Percentiles rank a stretch among this genome's conserved stretches.
phyloP scores from a whole-genome alignment of 2,113 vertebrate species.

The Neomonachus schauinslandi region DNA sequence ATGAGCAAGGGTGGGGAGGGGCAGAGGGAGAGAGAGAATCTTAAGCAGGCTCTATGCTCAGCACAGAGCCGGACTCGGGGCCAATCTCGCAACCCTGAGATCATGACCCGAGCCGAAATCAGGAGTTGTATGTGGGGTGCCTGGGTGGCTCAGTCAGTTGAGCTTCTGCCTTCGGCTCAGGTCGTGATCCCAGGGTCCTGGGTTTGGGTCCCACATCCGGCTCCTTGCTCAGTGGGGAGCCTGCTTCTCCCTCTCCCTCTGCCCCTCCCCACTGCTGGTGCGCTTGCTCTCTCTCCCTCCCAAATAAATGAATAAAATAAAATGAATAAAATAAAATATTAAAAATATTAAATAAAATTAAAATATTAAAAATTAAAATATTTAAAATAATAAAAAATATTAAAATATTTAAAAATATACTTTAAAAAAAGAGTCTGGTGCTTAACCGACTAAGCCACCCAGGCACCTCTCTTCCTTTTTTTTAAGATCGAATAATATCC shows the following conservation, averaged over 20 bases:
- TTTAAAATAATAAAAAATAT: too few species aligned
- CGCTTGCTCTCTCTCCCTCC: neutral
- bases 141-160: neutral
- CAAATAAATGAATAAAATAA: neutral
- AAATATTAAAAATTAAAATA: too few species aligned
- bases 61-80: neutral
- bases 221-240: neutral
- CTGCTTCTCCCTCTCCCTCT: neutral
- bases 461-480: neutral
- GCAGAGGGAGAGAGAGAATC: neutral
- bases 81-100: neutral
- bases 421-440: neutral
- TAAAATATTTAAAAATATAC: too few species aligned
- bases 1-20: neutral
- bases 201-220: neutral
- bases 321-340: too few species aligned
- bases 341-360: too few species aligned
- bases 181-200: neutral
- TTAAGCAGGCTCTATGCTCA: neutral
- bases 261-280: neutral
- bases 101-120: neutral
- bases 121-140: neutral
- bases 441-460: neutral
- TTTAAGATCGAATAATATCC: neutral
- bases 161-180: neutral